Evolutionary conservation across 2,113 vertebrate species (phyloP).

Genomic region (Scartelaos histophorus): DNA sequence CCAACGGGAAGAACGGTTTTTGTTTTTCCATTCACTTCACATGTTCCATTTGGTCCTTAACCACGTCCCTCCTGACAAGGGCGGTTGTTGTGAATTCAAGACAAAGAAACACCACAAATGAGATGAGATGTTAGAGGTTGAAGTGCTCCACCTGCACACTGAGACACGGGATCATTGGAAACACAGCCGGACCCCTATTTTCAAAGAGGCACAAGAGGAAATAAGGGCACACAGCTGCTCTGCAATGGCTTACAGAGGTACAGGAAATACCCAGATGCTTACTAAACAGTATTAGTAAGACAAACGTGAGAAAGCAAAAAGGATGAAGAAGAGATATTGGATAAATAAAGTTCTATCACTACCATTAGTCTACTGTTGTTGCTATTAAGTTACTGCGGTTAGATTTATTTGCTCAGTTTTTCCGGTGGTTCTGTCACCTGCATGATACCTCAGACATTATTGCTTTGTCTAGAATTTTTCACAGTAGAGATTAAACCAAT

Average conservation of each 20-base stretch:
- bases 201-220: conserved; percentile 54
- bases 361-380: no score
- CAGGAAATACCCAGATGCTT: conserved; percentile 45
- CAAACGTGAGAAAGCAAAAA: neutral
- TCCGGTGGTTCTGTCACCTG: no score
- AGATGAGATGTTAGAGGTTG: conserved; percentile 45
- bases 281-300: no score
- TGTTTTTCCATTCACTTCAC: no score
- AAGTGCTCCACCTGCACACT: conserved; percentile 25
- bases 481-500: no score
- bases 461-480: no score
- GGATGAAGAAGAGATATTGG: no score
- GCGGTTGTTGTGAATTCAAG: neutral
- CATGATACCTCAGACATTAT: no score
- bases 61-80: conserved; percentile 24
- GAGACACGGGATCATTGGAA: conserved; percentile 57
- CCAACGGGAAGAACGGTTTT: no score
- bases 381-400: no score
- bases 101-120: conserved; percentile 30
- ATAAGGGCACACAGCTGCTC: conserved; percentile 60
- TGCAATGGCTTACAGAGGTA: conserved; percentile 44
- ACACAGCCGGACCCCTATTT: conserved; percentile 63
- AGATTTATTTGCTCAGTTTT: no score
- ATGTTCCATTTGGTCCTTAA: conserved; percentile 9
- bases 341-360: no score